Base-by-base conservation (phyloP, 2,888 invertebrate genomes). In the Caenorhabditis auriculariae region DNA sequence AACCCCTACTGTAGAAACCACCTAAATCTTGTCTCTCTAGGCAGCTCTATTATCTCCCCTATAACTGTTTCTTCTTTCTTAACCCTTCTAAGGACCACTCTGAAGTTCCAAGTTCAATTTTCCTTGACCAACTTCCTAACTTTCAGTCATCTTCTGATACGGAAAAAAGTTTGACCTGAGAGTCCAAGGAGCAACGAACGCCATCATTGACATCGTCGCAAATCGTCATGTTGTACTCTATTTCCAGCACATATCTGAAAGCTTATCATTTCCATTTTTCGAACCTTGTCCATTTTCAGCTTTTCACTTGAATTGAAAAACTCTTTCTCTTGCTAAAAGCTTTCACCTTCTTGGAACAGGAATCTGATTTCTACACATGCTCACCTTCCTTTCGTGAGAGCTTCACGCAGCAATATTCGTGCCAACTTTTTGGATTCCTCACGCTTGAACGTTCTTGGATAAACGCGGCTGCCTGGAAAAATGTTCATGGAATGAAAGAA, bases 401-500 rank as follows among this genome's bases (percentile, higher is more conserved):
- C 54, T 21, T 70, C 69, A 49, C 57, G 60, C 39, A 78, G 56
- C 39, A 65, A 27, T 4, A 78, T 56, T 24, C 75, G 61, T 23
- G 72, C 73, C 37, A 78, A 38, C 46, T 78, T 75, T 32, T 70
- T 69, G 32, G 72, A 70, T 35, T 73, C 60, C 46, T 78, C 74
- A 47, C 74, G 51, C 45, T 73, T 74, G 38, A 79, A 69, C 7
- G 70, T 66, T 37, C 63, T 68, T 19, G 72, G 63, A 44, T 61
- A 60, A 28, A 67, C 23, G 28, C 58, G 51, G 42, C 61, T 44
- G 28, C 53, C 63, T 70, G 42, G 48, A 69, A 44, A 44, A 41
- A 21, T 3, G 9, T 17, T 9, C 28, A 59, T 50, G 28, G 44
- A 60, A n/a, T n/a, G n/a, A n/a, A n/a, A n/a, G n/a, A n/a, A n/a